Evolutionary conservation across 1,140 invertebrate genomes (phyloP).

Genomic region (Cepaea nemoralis): DNA sequence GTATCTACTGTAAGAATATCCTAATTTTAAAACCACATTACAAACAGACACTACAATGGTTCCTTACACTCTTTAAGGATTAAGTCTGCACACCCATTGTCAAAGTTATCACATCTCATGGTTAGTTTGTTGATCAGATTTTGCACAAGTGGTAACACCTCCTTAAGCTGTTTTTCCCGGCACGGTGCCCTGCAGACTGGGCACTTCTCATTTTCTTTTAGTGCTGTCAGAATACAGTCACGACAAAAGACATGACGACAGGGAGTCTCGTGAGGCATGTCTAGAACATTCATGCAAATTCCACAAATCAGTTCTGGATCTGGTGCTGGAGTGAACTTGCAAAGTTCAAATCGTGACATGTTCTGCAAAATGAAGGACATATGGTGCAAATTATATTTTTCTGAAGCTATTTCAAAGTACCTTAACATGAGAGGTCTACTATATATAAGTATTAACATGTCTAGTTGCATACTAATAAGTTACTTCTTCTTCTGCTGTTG

Average conservation of each 20-base stretch:
- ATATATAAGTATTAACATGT: too few relatives aligned
- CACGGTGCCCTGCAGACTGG: constrained; percentile 58
- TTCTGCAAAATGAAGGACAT: neutral
- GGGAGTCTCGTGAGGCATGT: constrained; percentile 59
- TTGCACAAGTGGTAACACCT: constrained; percentile 63
- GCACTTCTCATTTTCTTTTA: constrained; percentile 55
- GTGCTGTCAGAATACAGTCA: constrained; percentile 61
- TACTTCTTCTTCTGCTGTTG: too few relatives aligned
- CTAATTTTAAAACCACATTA: constrained; percentile 7
- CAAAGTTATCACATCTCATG: constrained; percentile 53
- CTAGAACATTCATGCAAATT: constrained; percentile 66
- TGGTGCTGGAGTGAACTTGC: constrained; percentile 62
- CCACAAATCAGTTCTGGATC: constrained; percentile 64
- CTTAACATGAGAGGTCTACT: too few relatives aligned
- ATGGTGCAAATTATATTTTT: neutral
- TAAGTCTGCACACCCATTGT: constrained; percentile 54
- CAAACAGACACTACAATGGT: neutral
- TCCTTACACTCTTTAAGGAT: constrained; percentile 52
- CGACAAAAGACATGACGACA: constrained; percentile 68
- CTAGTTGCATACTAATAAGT: too few relatives aligned
- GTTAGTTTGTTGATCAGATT: constrained; percentile 64
- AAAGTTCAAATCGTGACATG: constrained; percentile 65
- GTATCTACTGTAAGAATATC: too few relatives aligned
- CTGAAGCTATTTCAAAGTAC: too few relatives aligned
- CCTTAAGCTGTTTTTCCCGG: constrained; percentile 49